Evolutionary conservation across 2,888 invertebrate species (phyloP), one percentile per base, ranked within the genome.

Genomic region (Syrphus vitripennis): DNA sequence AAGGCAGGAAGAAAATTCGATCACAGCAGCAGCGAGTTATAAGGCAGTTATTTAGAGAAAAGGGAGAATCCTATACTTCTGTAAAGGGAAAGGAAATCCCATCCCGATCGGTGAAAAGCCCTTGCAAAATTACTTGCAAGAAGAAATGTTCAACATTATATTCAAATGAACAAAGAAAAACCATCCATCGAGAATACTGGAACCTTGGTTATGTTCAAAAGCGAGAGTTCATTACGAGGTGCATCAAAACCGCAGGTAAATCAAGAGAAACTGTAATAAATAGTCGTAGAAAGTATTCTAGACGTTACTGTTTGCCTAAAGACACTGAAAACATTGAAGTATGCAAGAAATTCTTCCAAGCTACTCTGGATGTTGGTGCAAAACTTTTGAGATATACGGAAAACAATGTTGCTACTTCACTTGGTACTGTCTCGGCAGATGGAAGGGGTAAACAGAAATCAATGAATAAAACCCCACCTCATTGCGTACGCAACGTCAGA

Each of bases 331-430:
- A 26, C n/a, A 26, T 63, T 42, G 42, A 63, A 12, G 63, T 63
- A 42, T 63, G 42, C 24, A 65, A 65, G 16, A 24, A 37, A 65
- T 65, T 65, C 29, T 45, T 65, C 45, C 42, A 65, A 45, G 42
- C 63, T 45, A 42, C 63, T 42, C 45, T 65, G 24, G 42, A 63
- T 42, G 45, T 65, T 45, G 63, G 63, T 29, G 42, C 63, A 45
- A 65, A 45, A 19, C 63, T 65, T n/a, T 48, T 42, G 3, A 24
- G 45, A 65, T 65, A 65, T 16, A 65, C 48, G 16, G 65, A 65
- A 9, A 61, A 61, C 4, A 61, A 61, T 61, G 61, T 24, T 40
- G 16, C 40, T 61, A 40, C 61, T 21, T 61, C 40, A 10, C 40
- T 61, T 61, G 40, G 21, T 40, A 61, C 61, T 61, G 37, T 10